phyloP scores from a whole-genome alignment of 2,888 invertebrate genomes.

The Eristalis tenax region DNA sequence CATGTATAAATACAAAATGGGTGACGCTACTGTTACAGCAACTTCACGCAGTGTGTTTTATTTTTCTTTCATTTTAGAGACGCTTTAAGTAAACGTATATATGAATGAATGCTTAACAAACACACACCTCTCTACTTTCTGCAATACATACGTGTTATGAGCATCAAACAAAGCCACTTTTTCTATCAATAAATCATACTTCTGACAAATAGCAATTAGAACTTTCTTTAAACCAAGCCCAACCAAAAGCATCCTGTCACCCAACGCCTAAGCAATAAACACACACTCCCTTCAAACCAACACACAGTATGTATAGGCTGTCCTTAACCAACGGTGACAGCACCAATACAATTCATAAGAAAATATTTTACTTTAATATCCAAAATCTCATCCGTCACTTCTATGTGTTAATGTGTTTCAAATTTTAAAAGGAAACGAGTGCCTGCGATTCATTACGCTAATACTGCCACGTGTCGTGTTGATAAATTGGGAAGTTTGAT shows the following conservation, averaged over 20 bases:
- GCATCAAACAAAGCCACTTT: neutral
- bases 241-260: slow-evolving; percentile 9
- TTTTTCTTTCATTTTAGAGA: too few relatives aligned
- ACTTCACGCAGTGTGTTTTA: too few relatives aligned
- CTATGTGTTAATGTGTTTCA: slow-evolving; percentile 52
- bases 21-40: too few relatives aligned
- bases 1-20: too few relatives aligned
- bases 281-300: slow-evolving; percentile 24
- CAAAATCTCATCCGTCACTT: slow-evolving; percentile 65
- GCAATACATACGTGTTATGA: neutral
- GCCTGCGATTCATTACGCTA: slow-evolving; percentile 75
- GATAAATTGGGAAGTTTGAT: slow-evolving; percentile 75
- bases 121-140: too few relatives aligned
- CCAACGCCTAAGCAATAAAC: slow-evolving; percentile 29
- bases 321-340: neutral
- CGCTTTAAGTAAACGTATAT: neutral
- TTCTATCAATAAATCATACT: slow-evolving; percentile 43
- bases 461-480: slow-evolving; percentile 75
- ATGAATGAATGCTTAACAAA: too few relatives aligned
- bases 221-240: neutral
- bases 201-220: slow-evolving; percentile 50
- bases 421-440: slow-evolving; percentile 66
- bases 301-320: neutral
- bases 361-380: slow-evolving; percentile 9
- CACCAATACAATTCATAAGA: slow-evolving; percentile 21